A percentile compares a stretch with the other conserved stretches of the same genome.
These are phyloP conservation scores for Tetrax tetrax DNA, from an alignment of 2,113 vertebrate species.

Conservation along the genomic window DNA sequence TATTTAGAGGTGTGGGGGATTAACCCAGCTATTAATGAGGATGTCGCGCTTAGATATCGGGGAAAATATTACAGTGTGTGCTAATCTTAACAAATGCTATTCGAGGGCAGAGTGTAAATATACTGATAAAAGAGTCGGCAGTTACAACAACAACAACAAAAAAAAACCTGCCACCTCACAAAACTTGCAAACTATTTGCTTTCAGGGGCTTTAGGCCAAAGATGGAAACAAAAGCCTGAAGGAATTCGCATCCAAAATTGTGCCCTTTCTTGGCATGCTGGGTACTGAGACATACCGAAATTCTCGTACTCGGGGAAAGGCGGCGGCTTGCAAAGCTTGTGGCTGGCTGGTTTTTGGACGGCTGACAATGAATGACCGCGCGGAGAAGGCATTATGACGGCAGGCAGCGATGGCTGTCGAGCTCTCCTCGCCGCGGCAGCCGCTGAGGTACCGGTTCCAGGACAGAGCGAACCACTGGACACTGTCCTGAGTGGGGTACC, in stretches of 20 bases:
- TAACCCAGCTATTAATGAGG: neutral
- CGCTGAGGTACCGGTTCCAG: neutral
- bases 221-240: neutral
- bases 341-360: neutral
- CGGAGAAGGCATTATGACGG: neutral
- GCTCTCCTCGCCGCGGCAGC: neutral
- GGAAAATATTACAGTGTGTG: neutral
- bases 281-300: neutral
- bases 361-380: neutral
- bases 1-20: neutral
- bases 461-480: accelerated
- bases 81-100: neutral
- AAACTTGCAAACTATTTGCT: neutral
- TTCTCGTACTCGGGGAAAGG: neutral
- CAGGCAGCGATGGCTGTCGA: neutral
- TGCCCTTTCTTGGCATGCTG: neutral
- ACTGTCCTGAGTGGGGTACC: neutral
- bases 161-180: neutral
- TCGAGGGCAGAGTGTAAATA: neutral
- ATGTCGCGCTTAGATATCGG: neutral
- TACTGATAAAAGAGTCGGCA: neutral
- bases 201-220: neutral
- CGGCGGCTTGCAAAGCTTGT: neutral
- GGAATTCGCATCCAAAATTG: neutral
- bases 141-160: neutral